A percentile compares a stretch with the other conserved stretches of the same genome.
Conservation (phyloP, 2,888 invertebrate species). For the Polylopha cassiicola region DNA sequence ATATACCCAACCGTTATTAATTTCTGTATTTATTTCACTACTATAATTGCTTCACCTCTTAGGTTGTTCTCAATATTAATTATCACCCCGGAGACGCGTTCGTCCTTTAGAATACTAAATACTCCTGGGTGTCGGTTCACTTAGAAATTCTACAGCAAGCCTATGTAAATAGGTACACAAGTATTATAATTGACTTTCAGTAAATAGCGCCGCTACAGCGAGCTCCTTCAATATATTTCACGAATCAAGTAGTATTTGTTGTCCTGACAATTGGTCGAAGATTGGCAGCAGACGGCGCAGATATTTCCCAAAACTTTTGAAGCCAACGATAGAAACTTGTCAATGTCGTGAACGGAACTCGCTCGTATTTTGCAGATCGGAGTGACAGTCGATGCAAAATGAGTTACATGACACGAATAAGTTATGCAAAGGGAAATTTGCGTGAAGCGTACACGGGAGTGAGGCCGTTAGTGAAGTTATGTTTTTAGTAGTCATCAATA, state of each 20-base stretch:
- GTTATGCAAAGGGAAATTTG: constrained; percentile 38
- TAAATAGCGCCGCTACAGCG: too few relatives aligned
- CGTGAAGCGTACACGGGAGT: constrained; percentile 30
- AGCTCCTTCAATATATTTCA: too few relatives aligned
- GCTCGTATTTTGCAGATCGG: constrained; percentile 12
- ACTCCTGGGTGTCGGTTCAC: too few relatives aligned
- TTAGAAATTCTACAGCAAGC: too few relatives aligned
- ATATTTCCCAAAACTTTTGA: constrained; percentile 6
- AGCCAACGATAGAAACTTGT: constrained; percentile 8
- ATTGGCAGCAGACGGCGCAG: constrained; percentile 3
- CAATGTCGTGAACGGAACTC: constrained; percentile 7
- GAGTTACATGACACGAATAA: constrained; percentile 23
- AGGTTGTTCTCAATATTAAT: too few relatives aligned
- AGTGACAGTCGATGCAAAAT: constrained; percentile 20
- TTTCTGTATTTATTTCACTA: too few relatives aligned
- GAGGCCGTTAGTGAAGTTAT: constrained; percentile 34
- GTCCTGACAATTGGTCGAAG: constrained; percentile 6
- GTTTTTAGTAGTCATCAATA: constrained; percentile 51
- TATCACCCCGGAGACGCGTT: too few relatives aligned
- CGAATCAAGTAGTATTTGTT: background rate
- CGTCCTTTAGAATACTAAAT: too few relatives aligned
- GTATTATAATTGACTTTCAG: too few relatives aligned
- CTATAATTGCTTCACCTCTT: too few relatives aligned
- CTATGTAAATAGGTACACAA: too few relatives aligned
- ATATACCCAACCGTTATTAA: too few relatives aligned